These are phyloP conservation scores for Psilanteris sp. DNA, from an alignment of 1,140 invertebrate genomes.

Conservation along the genomic window DNA sequence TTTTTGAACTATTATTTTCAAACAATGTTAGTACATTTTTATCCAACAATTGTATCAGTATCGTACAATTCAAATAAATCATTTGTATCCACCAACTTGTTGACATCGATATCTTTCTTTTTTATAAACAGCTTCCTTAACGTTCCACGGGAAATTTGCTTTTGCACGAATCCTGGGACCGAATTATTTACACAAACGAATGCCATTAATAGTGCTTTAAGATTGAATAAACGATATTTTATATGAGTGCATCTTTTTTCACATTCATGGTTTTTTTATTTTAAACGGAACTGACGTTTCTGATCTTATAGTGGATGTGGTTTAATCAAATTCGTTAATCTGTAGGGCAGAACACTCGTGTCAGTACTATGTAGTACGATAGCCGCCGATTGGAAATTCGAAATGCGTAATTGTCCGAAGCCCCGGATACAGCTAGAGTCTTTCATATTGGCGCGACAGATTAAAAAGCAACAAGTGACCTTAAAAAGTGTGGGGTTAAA, in stretches of 20 bases:
- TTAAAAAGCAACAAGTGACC: slow-evolving; percentile 80
- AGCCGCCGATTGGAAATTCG: slow-evolving; percentile 67
- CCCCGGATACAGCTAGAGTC: slow-evolving; percentile 64
- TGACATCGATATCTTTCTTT: no score
- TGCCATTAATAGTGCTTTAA: slow-evolving; percentile 12
- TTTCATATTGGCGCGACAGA: slow-evolving; percentile 69
- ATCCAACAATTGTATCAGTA: no score
- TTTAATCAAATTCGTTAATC: slow-evolving; percentile 65
- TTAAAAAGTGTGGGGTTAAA: slow-evolving; percentile 77
- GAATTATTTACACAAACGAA: not conserved
- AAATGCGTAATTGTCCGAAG: slow-evolving; percentile 67
- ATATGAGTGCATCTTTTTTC: slow-evolving; percentile 26
- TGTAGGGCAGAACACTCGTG: slow-evolving; percentile 50
- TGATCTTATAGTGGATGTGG: slow-evolving; percentile 42
- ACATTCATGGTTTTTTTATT: slow-evolving; percentile 25
- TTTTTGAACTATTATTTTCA: no score
- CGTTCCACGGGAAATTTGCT: no score
- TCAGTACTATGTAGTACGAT: slow-evolving; percentile 56
- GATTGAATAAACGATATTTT: slow-evolving; percentile 9
- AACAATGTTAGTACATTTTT: no score
- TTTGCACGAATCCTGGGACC: slow-evolving; percentile 15
- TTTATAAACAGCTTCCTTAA: no score
- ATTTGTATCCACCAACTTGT: no score
- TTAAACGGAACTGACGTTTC: slow-evolving; percentile 38
- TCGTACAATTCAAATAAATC: no score